Conservation (phyloP, 2,113 vertebrate species). For the Pelmatolapia mariae region DNA sequence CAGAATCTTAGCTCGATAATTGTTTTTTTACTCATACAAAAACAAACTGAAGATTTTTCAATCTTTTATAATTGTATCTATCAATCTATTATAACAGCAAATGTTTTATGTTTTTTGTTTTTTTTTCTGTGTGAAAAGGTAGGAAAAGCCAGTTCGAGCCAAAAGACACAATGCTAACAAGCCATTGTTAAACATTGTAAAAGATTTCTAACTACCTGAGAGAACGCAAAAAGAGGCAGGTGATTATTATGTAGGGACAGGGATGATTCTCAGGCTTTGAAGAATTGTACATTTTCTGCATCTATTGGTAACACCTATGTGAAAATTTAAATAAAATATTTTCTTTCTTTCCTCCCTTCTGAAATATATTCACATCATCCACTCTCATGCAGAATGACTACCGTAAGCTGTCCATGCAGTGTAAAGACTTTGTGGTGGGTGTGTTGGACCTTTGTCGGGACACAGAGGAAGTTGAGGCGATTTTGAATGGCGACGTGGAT, state of each 20-base stretch:
- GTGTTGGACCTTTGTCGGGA: slow-evolving; percentile 95
- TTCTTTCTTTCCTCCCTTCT: not conserved
- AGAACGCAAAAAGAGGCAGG: not conserved
- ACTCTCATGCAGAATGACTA: slow-evolving; percentile 84
- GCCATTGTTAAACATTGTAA: not conserved
- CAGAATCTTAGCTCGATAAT: not conserved
- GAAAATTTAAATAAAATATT: not conserved
- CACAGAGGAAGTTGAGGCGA: slow-evolving; percentile 96
- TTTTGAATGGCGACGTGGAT: slow-evolving; percentile 92
- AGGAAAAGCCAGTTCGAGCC: not conserved
- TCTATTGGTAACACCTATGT: not conserved
- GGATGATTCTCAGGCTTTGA: not conserved
- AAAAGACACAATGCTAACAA: not conserved
- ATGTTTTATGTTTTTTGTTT: not conserved
- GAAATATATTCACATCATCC: not conserved
- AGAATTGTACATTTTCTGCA: not conserved
- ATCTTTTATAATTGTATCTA: not conserved
- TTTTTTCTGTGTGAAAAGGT: not conserved
- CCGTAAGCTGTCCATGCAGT: slow-evolving; percentile 98
- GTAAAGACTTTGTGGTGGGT: slow-evolving; percentile 97
- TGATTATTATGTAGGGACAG: not conserved
- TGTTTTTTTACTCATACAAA: not conserved
- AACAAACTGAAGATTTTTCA: not conserved
- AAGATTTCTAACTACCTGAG: not conserved
- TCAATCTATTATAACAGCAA: not conserved